Evolutionary conservation across 2,888 invertebrate species (phyloP), one percentile per base, ranked within the genome.

Genomic region (Antheraea yamamai): DNA sequence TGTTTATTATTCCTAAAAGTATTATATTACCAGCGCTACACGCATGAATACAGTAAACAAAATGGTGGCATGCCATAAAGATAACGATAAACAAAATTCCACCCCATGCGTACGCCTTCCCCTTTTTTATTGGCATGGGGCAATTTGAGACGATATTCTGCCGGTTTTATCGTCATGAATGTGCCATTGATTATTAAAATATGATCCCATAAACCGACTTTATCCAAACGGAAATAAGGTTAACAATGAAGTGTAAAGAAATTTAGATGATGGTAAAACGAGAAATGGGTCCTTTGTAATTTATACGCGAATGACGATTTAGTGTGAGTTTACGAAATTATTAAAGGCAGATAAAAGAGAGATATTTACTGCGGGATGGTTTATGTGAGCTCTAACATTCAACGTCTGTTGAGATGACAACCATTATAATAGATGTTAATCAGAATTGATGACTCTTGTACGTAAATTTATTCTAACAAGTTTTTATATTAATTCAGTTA

Each of bases 81-180:
- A 94, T 92, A 90, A 89, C 89, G 93, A 94, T 93, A 93, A 94
- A 94, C 93, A 94, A 93, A 94, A 94, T 93, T 93, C 92, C 89
- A 88, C 89, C 90, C 90, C 89, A 88, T 85, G 64, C 64, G 26
- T 66, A 66, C 64, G 64, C 64, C 90, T 89, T 91, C 91, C 93
- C 92, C 91, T 92, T 93, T 93, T 94, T 93, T 94, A 92, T 93
- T 93, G 91, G 92, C 92, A 90, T 91, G 92, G 92, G 92, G 94
- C 92, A 92, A 93, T 93, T 93, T 89, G 90, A 92, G 92, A 92
- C 91, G 92, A 91, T 91, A 91, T 91, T 91, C 92, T 90, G 89
- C 89, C 89, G 88, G 85, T 85, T 85, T 83, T 81, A 88, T 90
- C 81, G 64, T 16, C 64, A 66, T 66, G 64, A 66, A 66, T 80